phyloP scores from a whole-genome alignment of 2,113 vertebrate genomes.

The Platysteira castanea region DNA sequence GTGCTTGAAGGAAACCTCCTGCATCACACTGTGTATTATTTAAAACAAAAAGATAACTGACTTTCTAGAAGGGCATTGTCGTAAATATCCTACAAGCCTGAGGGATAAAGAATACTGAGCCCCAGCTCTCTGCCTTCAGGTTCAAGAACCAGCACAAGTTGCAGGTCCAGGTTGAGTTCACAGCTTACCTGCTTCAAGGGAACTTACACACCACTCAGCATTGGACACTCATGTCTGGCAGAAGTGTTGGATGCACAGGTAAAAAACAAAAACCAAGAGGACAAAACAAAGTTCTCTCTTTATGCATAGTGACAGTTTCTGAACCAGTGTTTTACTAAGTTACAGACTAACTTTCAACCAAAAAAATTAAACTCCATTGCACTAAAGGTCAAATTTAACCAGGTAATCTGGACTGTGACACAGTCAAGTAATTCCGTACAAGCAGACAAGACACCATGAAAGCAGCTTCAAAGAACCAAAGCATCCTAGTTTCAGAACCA shows the following conservation, averaged over 20 bases:
- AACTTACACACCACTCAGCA: not conserved
- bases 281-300: not conserved
- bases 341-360: constrained; percentile 11
- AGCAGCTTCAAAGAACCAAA: constrained; percentile 70
- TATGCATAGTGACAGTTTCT: constrained; percentile 52
- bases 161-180: not conserved
- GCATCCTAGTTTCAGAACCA: constrained; percentile 34
- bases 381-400: constrained; percentile 59
- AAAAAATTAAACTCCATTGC: constrained; percentile 61
- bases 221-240: not conserved
- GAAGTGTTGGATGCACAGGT: constrained; percentile 19
- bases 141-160: not conserved
- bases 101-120: not conserved
- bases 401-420: constrained; percentile 30
- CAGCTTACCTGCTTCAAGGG: constrained; percentile 32
- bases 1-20: constrained; percentile 60
- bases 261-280: not conserved
- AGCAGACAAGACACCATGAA: constrained; percentile 44
- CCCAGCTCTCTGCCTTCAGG: not conserved
- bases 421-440: constrained; percentile 45
- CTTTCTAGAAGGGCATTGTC: constrained; percentile 11
- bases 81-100: constrained; percentile 14
- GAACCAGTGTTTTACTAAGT: constrained; percentile 76
- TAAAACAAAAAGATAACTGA: not conserved
- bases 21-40: constrained; percentile 41